Percentiles rank a stretch among this genome's conserved stretches.
Evolutionary conservation across 2,113 vertebrate genomes (phyloP).

Genomic region (Rhineura floridana): DNA sequence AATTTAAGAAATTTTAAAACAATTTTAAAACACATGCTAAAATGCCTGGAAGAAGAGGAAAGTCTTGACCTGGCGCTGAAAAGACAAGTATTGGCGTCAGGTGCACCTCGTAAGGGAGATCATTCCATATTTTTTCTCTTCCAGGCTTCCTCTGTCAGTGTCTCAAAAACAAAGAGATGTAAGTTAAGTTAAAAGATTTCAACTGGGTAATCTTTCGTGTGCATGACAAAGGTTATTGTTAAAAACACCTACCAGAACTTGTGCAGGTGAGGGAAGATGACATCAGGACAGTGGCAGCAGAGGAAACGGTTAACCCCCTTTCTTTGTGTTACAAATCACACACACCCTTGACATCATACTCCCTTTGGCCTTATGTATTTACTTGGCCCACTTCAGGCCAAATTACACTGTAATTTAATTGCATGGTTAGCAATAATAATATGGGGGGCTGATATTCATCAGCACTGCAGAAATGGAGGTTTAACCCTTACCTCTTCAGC

Average conservation of each 20-base stretch:
- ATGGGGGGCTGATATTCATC: too few relatives aligned
- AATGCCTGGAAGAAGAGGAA: too few relatives aligned
- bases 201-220: background rate
- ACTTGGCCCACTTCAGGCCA: background rate
- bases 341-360: background rate
- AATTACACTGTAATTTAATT: too few relatives aligned
- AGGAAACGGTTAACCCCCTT: background rate
- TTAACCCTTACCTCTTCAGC: too few relatives aligned
- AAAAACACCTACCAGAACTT: background rate
- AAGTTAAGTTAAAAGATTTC: conserved; percentile 48
- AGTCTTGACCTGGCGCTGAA: too few relatives aligned
- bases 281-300: background rate
- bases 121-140: too few relatives aligned
- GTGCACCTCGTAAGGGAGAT: too few relatives aligned
- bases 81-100: too few relatives aligned
- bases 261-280: background rate
- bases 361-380: background rate
- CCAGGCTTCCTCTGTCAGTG: background rate
- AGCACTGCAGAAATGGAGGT: too few relatives aligned
- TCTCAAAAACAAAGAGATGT: conserved; percentile 41
- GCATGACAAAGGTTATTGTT: background rate
- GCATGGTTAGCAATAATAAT: too few relatives aligned
- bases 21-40: too few relatives aligned
- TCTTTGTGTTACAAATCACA: background rate
- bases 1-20: too few relatives aligned